phyloP scores from a whole-genome alignment of 2,113 vertebrate genomes.

The Terrapene triunguis region DNA sequence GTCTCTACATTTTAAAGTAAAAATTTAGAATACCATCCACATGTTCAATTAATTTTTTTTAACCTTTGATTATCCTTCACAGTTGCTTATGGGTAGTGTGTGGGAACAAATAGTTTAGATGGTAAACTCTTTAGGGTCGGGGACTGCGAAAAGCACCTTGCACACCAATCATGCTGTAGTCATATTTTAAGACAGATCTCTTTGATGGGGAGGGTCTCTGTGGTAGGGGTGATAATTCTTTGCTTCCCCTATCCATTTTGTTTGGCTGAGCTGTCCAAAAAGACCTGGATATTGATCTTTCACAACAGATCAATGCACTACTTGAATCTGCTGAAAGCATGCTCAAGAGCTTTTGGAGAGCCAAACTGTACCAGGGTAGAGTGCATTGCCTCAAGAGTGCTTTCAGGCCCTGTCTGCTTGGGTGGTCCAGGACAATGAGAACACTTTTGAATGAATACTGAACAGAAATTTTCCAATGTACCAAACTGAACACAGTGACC shows the following conservation, averaged over 20 bases:
- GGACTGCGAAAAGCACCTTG: background rate
- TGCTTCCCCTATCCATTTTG: background rate
- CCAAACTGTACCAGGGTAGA: background rate
- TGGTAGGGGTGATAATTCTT: background rate
- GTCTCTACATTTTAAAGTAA: background rate
- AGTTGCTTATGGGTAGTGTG: background rate
- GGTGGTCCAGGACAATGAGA: background rate
- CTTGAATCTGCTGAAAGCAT: background rate
- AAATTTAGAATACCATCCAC: rapidly evolving
- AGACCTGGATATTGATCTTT: background rate
- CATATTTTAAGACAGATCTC: background rate
- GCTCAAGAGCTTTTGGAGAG: background rate
- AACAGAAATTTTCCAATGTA: background rate
- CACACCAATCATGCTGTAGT: background rate
- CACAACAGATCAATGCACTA: background rate
- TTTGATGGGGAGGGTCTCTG: background rate
- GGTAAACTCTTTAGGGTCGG: background rate
- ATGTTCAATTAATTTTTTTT: background rate
- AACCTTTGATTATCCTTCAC: background rate
- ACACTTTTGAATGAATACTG: background rate
- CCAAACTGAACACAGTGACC: background rate
- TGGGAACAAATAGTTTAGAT: background rate
- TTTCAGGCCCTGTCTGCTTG: background rate
- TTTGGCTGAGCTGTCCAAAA: background rate
- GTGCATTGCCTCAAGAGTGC: background rate